Evolutionary conservation across 2,888 invertebrate species (phyloP), one percentile per base, ranked within the genome.

Genomic region (Rhorus exstirpatorius): DNA sequence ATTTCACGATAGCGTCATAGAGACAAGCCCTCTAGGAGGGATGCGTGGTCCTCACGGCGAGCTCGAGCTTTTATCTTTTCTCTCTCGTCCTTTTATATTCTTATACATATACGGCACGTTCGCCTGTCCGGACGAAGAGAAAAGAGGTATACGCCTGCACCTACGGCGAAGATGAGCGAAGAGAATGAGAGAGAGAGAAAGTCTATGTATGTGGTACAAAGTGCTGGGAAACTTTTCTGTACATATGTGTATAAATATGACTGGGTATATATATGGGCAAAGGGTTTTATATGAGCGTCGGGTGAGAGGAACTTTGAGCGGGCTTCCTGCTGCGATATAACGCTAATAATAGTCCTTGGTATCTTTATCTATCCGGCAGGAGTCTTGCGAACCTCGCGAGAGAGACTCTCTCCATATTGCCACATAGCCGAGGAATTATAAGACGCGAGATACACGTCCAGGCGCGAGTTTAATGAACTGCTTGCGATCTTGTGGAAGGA

Each of bases 301-400:
- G 44, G 61, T 76, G 63, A 71, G 70, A 79, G 68, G 76, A 72
- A 77, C 72, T 72, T 74, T 65, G 78, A 51, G 53, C 44, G 77
- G 76, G 79, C 84, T 86, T 85, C 84, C 86, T 85, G 80, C 84
- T 83, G 83, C 85, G 85, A 86, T 86, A 85, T 83, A 83, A 81
- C 84, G 85, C 86, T 86, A 87, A 87, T 86, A 87, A 87, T 87
- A 85, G 84, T 84, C 80, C 80, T 79, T 60, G 74, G 68, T 86
- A 85, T 86, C 84, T 86, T 85, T 86, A 83, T 84, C 84, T 81
- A 84, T 85, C 83, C 79, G 60, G 71, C 72, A 63, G 70, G 79
- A 35, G 35, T 58, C 63, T 65, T 35, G 72, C 60, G 46, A 44
- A 46, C 49, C 49, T 53, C 65, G 38, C 70, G 44, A 70, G 24